A percentile compares a stretch with the other conserved stretches of the same genome.
phyloP scores from a whole-genome alignment of 2,797 vertebrate species.

The Malurus splendens region DNA sequence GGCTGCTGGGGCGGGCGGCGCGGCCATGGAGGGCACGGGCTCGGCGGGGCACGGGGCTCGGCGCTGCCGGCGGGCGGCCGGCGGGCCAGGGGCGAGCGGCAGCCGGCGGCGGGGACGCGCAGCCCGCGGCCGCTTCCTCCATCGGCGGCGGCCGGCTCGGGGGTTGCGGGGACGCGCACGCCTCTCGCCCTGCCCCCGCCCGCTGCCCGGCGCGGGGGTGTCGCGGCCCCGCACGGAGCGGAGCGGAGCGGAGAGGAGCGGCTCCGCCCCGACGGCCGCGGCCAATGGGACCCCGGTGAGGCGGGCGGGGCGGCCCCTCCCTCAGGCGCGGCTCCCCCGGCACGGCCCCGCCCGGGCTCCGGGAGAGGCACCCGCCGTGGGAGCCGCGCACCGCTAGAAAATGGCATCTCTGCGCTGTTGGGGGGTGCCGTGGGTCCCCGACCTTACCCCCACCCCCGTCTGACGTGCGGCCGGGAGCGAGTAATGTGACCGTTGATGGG shows the following conservation, averaged over 20 bases:
- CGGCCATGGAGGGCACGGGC: neutral
- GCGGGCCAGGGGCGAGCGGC: neutral
- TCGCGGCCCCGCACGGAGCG: neutral
- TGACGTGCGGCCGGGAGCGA: neutral
- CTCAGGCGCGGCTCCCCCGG: neutral
- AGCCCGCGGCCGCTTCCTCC: neutral
- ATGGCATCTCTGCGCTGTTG: neutral
- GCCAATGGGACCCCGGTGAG: neutral
- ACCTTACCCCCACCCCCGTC: neutral
- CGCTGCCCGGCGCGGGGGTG: neutral
- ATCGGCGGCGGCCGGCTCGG: neutral
- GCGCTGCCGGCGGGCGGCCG: neutral
- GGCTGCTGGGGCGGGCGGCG: neutral
- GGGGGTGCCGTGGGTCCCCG: neutral
- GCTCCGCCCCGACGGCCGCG: neutral
- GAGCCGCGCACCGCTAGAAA: constrained; percentile 57
- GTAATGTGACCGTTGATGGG: fast-evolving
- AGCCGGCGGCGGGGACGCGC: neutral
- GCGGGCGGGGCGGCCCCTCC: neutral
- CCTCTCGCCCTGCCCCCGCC: neutral
- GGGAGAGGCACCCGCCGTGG: constrained; percentile 1
- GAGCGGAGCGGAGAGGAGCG: neutral
- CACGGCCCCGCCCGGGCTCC: neutral
- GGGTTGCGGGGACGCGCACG: neutral
- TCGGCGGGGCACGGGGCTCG: neutral